These are phyloP conservation scores for Podabrus alpinus DNA, from an alignment of 2,888 invertebrate genomes.

Conservation along the genomic window DNA sequence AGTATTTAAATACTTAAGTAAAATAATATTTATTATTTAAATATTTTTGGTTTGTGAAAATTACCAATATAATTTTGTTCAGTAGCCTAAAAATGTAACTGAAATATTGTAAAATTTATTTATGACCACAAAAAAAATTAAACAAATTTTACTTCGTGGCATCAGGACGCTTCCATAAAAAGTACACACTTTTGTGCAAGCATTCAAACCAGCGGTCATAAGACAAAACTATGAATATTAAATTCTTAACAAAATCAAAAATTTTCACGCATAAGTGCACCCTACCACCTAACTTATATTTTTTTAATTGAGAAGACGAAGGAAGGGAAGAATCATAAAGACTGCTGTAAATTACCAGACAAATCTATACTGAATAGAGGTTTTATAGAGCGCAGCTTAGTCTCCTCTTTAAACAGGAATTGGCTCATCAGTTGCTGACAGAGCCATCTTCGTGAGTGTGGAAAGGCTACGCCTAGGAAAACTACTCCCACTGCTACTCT, in stretches of 20 bases:
- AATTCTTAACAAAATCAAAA: background rate
- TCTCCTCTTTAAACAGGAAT: slow-evolving; percentile 45
- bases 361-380: slow-evolving; percentile 29
- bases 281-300: background rate
- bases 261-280: background rate
- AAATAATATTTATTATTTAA: too few relatives aligned
- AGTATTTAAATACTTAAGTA: too few relatives aligned
- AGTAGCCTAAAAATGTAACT: too few relatives aligned
- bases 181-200: background rate
- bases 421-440: slow-evolving; percentile 53
- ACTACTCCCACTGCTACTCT: slow-evolving; percentile 71
- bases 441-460: slow-evolving; percentile 77
- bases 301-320: slow-evolving; percentile 2
- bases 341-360: slow-evolving; percentile 40
- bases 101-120: too few relatives aligned
- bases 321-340: slow-evolving; percentile 35
- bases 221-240: background rate
- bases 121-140: background rate
- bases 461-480: slow-evolving; percentile 83
- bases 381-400: background rate
- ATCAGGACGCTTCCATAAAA: background rate
- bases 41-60: too few relatives aligned
- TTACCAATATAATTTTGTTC: too few relatives aligned
- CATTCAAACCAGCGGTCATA: background rate
- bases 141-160: background rate